Base-by-base conservation (phyloP, 2,113 vertebrate genomes). In the Oreocharis arfaki region DNA sequence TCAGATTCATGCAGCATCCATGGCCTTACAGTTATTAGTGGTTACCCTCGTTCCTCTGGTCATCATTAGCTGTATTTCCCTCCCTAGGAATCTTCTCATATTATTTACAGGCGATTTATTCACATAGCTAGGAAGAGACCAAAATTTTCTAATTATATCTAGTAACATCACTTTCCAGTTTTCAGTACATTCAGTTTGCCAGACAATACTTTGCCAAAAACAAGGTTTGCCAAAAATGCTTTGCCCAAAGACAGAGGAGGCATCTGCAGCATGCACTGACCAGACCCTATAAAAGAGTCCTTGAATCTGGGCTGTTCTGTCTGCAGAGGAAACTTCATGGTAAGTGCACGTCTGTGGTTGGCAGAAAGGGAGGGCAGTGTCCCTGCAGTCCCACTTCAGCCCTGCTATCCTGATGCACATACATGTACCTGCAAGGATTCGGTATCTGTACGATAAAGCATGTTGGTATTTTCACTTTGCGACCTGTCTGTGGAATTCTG, bases 161-260 rank as follows among this genome's bases (percentile, higher is more conserved):
- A 76, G 90, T 87, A 96, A 87, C 92, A 96, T 96, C 95, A 96
- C 93, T 95, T 89, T 42, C 65, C 44, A 87, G 70, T 68, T 93
- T 63, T 93, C 95, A 81, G 56, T 89, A 33, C 60, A 97, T 84
- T 94, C 85, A 87, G 95, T 97, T 95, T 98, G 98, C 98, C 98
- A 98, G 94, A 97, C 97, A 95, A 97, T 97, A 95, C 97, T 98
- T 97, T 98, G 33, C 98, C 97, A 98, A 95, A 98, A 87, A 94
- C 90, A 94, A 96, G 65, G 96, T 96, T 97, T 96, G 95, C 96
- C 96, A 97, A 59, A 96, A 95, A 96, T 97, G 19, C 95, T 97
- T 97, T 97, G 95, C 95, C 96, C 96, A 97, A 95, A 97, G 92
- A 97, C 93, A 97, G 96, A 94, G 93, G 84, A 95, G 81, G 93